phyloP scores from a whole-genome alignment of 1,140 invertebrate genomes.

The Scaptomyza hsui region DNA sequence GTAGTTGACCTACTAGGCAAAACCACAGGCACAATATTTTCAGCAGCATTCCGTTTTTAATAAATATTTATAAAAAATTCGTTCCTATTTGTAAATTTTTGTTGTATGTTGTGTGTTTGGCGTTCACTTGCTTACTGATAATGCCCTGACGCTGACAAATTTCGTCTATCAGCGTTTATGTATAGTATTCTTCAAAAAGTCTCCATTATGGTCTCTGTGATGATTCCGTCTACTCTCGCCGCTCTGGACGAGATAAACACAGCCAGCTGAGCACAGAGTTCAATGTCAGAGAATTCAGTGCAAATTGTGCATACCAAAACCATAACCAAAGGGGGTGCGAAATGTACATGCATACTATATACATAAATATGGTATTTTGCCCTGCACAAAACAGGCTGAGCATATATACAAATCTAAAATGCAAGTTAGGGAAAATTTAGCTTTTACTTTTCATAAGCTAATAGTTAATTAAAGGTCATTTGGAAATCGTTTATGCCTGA shows the following conservation, averaged over 20 bases:
- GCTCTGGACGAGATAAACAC: constrained; percentile 3
- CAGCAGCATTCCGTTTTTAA: constrained; percentile 38
- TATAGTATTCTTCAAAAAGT: constrained; percentile 16
- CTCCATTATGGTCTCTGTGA: too few relatives aligned
- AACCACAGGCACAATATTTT: constrained; percentile 21
- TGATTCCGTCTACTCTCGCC: background rate
- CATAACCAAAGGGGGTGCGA: constrained; percentile 32
- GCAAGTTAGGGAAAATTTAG: too few relatives aligned
- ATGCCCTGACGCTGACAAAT: constrained; percentile 26
- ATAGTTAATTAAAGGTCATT: background rate
- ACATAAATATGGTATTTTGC: too few relatives aligned
- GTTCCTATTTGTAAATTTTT: background rate
- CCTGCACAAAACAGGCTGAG: too few relatives aligned
- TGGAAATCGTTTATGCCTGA: background rate
- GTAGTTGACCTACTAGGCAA: constrained; percentile 22
- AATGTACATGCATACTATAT: background rate
- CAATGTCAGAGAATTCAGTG: constrained; percentile 47
- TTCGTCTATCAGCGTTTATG: constrained; percentile 8
- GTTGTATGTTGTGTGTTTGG: constrained; percentile 28
- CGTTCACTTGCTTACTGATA: constrained; percentile 60
- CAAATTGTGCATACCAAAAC: constrained; percentile 36
- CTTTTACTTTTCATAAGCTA: too few relatives aligned
- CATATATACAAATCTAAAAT: too few relatives aligned
- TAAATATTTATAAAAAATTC: constrained; percentile 2
- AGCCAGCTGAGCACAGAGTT: constrained; percentile 39